Evolutionary conservation across 30 jellyfish, hydroid and myxozoan genomes (phyloP).

Genomic region (Nemopilema nomurai): DNA sequence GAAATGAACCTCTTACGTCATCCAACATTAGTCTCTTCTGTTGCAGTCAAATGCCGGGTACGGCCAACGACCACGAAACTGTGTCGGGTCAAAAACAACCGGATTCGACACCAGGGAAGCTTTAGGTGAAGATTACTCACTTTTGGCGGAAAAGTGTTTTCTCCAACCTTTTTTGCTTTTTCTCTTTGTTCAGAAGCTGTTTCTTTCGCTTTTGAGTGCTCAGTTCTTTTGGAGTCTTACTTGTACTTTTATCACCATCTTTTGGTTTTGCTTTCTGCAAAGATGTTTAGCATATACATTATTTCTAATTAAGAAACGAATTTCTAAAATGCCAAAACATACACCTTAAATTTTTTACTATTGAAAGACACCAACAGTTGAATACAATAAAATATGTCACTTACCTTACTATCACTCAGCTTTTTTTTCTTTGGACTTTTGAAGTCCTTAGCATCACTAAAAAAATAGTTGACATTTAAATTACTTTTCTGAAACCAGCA

Average conservation of each 20-base stretch:
- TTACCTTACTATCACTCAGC: constrained; percentile 17
- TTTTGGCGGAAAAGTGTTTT: constrained; percentile 59
- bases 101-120: too few relatives aligned
- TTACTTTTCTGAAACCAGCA: too few relatives aligned
- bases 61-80: neutral
- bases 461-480: too few relatives aligned
- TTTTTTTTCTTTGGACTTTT: constrained; percentile 64
- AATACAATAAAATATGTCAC: neutral
- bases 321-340: too few relatives aligned
- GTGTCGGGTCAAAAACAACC: too few relatives aligned
- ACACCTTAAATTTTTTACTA: too few relatives aligned
- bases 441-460: constrained; percentile 57
- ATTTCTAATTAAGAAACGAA: too few relatives aligned
- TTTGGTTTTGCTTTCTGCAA: constrained; percentile 60
- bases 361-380: neutral
- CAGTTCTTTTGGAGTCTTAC: constrained; percentile 88
- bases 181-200: constrained; percentile 81
- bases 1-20: too few relatives aligned
- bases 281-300: too few relatives aligned
- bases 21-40: neutral
- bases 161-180: constrained; percentile 77
- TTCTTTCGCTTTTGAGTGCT: constrained; percentile 87
- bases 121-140: constrained; percentile 39
- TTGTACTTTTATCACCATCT: constrained; percentile 45
- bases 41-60: neutral